A percentile compares a stretch with the other conserved stretches of the same genome.
Evolutionary conservation across 2,888 invertebrate species (phyloP).

Genomic region (Agriopis leucophaearia): DNA sequence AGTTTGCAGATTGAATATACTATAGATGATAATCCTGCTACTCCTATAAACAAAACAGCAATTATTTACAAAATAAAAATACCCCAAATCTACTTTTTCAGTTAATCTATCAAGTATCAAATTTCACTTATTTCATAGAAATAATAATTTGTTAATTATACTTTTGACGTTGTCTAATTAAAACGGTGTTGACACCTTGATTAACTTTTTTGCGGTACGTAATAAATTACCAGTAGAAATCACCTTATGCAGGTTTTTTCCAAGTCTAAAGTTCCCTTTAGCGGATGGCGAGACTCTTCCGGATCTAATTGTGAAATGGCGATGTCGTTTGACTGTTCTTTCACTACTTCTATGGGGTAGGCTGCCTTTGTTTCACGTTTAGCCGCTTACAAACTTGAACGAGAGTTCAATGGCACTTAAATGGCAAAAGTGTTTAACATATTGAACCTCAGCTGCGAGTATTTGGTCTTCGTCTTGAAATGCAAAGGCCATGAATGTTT

Average conservation of each 20-base stretch:
- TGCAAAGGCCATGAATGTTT: conserved; percentile 16
- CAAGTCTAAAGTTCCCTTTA: conserved; percentile 7
- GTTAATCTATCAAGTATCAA: too few relatives aligned
- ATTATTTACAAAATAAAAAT: too few relatives aligned
- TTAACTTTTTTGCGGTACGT: too few relatives aligned
- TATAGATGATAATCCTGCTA: too few relatives aligned
- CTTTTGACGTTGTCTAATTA: too few relatives aligned
- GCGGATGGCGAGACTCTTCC: conserved; percentile 69
- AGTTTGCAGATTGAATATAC: too few relatives aligned
- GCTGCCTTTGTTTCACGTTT: conserved; percentile 31
- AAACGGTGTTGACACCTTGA: too few relatives aligned
- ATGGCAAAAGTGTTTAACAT: conserved; percentile 31
- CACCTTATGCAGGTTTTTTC: background rate
- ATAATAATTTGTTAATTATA: too few relatives aligned
- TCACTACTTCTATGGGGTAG: conserved; percentile 47
- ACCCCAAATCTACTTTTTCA: too few relatives aligned
- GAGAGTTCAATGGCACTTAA: conserved; percentile 34
- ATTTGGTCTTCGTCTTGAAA: conserved; percentile 13
- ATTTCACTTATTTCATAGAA: too few relatives aligned
- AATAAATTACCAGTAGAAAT: too few relatives aligned
- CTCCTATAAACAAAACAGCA: too few relatives aligned
- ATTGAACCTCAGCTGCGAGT: conserved; percentile 8
- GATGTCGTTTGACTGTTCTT: conserved; percentile 57
- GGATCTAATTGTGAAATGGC: conserved; percentile 77
- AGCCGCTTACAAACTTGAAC: conserved; percentile 37